phyloP scores from a whole-genome alignment of 2,888 invertebrate genomes.

The Thalpophila matura region DNA sequence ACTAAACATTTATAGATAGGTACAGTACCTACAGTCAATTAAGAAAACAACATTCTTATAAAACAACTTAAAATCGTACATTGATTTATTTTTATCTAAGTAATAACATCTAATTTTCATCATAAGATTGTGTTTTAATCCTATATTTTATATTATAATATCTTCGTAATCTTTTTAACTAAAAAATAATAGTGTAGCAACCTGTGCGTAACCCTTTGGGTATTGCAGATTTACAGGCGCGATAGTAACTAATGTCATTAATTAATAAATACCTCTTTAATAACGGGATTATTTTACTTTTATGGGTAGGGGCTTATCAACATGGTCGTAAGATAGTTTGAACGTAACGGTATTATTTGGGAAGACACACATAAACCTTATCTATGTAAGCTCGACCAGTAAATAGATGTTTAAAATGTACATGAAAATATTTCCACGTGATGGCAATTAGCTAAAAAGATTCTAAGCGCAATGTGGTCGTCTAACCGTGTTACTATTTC shows the following conservation, averaged over 20 bases:
- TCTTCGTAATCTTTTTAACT: conserved; percentile 38
- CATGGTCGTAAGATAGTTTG: conserved; percentile 44
- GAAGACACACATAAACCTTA: conserved; percentile 73
- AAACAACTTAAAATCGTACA: conserved; percentile 33
- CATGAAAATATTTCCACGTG: conserved; percentile 59
- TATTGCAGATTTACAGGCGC: conserved; percentile 20
- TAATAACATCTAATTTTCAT: conserved; percentile 60
- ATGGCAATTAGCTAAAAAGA: conserved; percentile 40
- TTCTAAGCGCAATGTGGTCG: conserved; percentile 47
- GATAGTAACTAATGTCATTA: conserved; percentile 8
- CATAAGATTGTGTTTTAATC: conserved; percentile 65
- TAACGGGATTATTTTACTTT: conserved; percentile 20
- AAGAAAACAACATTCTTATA: conserved; percentile 35
- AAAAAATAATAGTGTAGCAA: conserved; percentile 22
- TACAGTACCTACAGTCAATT: conserved; percentile 14
- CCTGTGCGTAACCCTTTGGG: conserved; percentile 37
- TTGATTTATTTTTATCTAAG: conserved; percentile 44
- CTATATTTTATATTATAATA: conserved; percentile 52
- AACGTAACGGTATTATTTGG: conserved; percentile 60
- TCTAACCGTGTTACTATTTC: conserved; percentile 32
- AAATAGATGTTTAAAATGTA: conserved; percentile 55
- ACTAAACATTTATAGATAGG: conserved; percentile 13
- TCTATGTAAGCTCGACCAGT: conserved; percentile 73
- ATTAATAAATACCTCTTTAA: conserved; percentile 16
- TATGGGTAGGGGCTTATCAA: conserved; percentile 24